phyloP scores from a whole-genome alignment of 2,797 vertebrate genomes.

The Chrysocyon brachyurus region DNA sequence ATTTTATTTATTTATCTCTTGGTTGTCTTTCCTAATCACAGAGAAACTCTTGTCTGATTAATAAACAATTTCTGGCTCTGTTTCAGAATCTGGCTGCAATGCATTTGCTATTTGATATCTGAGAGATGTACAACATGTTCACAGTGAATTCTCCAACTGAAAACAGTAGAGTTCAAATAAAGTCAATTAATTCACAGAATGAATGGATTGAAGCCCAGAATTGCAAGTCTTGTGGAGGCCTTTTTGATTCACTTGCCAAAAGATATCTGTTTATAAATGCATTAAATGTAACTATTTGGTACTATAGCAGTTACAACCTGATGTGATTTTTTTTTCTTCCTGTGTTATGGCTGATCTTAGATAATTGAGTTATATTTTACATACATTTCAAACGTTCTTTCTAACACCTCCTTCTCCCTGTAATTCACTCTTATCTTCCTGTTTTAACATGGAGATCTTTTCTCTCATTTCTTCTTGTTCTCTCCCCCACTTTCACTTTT shows the following conservation, averaged over 20 bases:
- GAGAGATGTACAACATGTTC: constrained; percentile 94
- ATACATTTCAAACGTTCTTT: constrained; percentile 84
- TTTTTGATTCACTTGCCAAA: constrained; percentile 91
- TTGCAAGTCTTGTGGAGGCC: constrained; percentile 90
- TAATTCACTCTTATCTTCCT: neutral
- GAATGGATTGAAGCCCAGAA: constrained; percentile 93
- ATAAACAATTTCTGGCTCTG: constrained; percentile 90
- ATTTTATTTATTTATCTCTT: constrained; percentile 87
- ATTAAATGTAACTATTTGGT: constrained; percentile 89
- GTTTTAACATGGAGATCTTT: neutral
- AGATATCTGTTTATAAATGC: constrained; percentile 92
- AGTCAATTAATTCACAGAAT: constrained; percentile 94
- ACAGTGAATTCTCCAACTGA: constrained; percentile 94
- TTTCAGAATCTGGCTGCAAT: constrained; percentile 91
- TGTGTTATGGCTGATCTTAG: constrained; percentile 88
- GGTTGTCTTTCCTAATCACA: constrained; percentile 89
- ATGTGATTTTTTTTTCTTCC: constrained; percentile 82
- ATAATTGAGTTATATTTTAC: constrained; percentile 88
- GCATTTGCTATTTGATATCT: constrained; percentile 93
- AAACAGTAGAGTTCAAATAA: constrained; percentile 94
- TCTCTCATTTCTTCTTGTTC: constrained; percentile 64
- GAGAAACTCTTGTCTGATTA: constrained; percentile 90
- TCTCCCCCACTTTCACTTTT: neutral
- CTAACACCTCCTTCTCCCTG: constrained; percentile 36
- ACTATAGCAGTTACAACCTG: constrained; percentile 88